Conservation (phyloP, 2,888 invertebrate species). For the Trissolcus japonicus region DNA sequence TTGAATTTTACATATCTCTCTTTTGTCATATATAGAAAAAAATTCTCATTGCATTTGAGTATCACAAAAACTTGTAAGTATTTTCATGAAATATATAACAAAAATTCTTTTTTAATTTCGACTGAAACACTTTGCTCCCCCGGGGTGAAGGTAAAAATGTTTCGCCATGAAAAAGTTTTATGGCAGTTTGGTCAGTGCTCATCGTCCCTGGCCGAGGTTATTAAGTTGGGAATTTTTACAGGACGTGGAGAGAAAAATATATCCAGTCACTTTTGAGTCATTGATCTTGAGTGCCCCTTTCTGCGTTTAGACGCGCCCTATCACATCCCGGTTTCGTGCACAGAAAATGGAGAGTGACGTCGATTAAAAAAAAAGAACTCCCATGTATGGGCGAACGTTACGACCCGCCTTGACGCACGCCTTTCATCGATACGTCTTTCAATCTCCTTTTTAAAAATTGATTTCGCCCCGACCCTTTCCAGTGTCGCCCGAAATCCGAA, state of each 20-base stretch:
- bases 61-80: too few species aligned
- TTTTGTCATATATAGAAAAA: too few species aligned
- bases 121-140: too few species aligned
- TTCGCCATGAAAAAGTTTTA: not conserved
- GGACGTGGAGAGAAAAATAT: slow-evolving; percentile 67
- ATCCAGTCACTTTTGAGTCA: slow-evolving; percentile 59
- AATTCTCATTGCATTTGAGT: too few species aligned
- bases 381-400: slow-evolving; percentile 37
- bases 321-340: slow-evolving; percentile 26
- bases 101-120: too few species aligned
- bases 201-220: slow-evolving; percentile 62
- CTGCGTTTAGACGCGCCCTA: slow-evolving; percentile 25
- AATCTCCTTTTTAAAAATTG: slow-evolving; percentile 47
- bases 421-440: slow-evolving; percentile 45
- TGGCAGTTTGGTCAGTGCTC: not conserved
- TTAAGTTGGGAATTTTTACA: slow-evolving; percentile 72
- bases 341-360: slow-evolving; percentile 38
- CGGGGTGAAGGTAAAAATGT: not conserved
- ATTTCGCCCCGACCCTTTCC: slow-evolving; percentile 5
- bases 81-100: too few species aligned
- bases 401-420: slow-evolving; percentile 19
- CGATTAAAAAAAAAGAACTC: slow-evolving; percentile 52
- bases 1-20: too few species aligned
- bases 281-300: slow-evolving; percentile 24
- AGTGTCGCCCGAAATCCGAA: slow-evolving; percentile 23